These are phyloP conservation scores for Creontiades dilutus DNA, from an alignment of 2,888 invertebrate species.

Conservation along the genomic window DNA sequence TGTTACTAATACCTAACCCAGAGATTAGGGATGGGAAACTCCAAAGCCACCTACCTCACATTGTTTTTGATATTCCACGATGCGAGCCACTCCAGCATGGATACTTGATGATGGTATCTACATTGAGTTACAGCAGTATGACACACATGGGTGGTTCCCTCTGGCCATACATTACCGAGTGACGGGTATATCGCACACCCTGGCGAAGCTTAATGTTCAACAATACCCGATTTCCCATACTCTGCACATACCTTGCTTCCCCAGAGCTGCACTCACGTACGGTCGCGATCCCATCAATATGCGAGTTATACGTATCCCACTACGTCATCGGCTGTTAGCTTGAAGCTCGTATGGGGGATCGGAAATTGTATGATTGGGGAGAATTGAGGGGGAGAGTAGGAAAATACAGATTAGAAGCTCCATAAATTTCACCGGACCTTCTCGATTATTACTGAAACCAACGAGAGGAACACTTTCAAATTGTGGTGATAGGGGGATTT, in stretches of 20 bases:
- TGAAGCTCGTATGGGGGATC: background rate
- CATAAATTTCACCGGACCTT: background rate
- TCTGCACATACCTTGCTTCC: conserved; percentile 13
- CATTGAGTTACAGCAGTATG: conserved; percentile 49
- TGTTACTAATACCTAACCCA: background rate
- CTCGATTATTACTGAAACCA: too few species aligned
- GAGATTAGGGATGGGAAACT: background rate
- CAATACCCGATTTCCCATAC: conserved; percentile 35
- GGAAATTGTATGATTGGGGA: conserved; percentile 16
- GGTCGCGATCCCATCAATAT: conserved; percentile 27
- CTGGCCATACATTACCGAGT: conserved; percentile 36
- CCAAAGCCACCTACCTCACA: background rate
- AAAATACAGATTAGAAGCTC: background rate
- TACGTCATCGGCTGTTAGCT: background rate
- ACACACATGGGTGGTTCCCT: conserved; percentile 44
- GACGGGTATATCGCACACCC: conserved; percentile 16
- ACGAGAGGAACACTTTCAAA: too few species aligned
- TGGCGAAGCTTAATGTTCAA: conserved; percentile 10
- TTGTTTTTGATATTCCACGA: conserved; percentile 36
- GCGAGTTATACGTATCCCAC: conserved; percentile 32
- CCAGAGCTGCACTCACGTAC: conserved; percentile 1
- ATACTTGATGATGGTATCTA: conserved; percentile 5
- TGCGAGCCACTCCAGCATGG: background rate
- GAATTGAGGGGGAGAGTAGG: background rate
- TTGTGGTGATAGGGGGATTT: too few species aligned